These are phyloP conservation scores for Drosophila putrida DNA, from an alignment of 2,888 invertebrate genomes.

Conservation along the genomic window DNA sequence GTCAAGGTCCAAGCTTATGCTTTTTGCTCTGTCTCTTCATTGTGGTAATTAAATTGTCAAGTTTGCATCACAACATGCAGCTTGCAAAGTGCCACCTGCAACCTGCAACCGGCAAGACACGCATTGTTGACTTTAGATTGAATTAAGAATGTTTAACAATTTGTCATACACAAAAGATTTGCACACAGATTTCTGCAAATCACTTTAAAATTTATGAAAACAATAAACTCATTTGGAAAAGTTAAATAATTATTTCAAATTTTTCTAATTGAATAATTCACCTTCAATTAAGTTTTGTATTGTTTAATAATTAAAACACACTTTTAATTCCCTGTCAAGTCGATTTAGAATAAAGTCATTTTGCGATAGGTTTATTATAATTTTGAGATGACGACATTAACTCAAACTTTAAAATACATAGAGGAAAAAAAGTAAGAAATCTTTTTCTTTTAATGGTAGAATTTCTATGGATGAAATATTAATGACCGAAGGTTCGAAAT, in stretches of 20 bases:
- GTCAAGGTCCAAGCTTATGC: constrained; percentile 39
- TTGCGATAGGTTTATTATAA: neutral
- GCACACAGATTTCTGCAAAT: constrained; percentile 19
- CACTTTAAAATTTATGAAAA: constrained; percentile 33
- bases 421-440: too few species aligned
- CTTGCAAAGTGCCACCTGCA: constrained; percentile 28
- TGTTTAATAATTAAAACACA: neutral
- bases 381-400: too few species aligned
- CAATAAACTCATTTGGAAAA: constrained; percentile 4
- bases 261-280: constrained; percentile 8
- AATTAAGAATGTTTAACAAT: constrained; percentile 57
- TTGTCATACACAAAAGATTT: constrained; percentile 31
- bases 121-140: constrained; percentile 71
- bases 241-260: neutral
- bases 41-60: constrained; percentile 77
- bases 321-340: neutral
- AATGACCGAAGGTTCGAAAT: constrained; percentile 4
- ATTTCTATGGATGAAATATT: neutral
- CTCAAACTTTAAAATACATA: too few species aligned
- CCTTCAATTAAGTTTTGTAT: neutral
- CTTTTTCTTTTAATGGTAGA: neutral
- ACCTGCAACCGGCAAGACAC: constrained; percentile 39
- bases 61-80: constrained; percentile 33
- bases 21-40: constrained; percentile 24
- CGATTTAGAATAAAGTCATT: neutral